phyloP scores from a whole-genome alignment of 1,140 invertebrate genomes.

The Drosophila bocqueti region DNA sequence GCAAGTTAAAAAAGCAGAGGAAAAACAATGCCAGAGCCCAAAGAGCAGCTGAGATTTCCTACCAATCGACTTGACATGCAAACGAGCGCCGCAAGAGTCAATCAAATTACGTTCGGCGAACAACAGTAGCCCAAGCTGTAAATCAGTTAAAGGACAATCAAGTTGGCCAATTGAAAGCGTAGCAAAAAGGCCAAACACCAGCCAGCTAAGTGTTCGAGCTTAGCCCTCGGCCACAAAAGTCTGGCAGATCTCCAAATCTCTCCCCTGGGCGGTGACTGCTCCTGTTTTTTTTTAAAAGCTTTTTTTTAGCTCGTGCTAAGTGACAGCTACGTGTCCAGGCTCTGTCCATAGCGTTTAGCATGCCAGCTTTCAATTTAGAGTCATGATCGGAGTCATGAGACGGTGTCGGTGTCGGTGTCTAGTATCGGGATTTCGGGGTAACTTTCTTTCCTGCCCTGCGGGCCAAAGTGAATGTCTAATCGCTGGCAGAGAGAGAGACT shows the following conservation, averaged over 20 bases:
- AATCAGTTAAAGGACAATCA: constrained; percentile 82
- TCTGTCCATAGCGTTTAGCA: constrained; percentile 61
- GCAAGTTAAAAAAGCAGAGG: not conserved
- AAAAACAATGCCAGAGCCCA: constrained; percentile 12
- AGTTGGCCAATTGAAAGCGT: constrained; percentile 69
- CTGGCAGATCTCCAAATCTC: constrained; percentile 30
- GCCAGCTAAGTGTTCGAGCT: constrained; percentile 20
- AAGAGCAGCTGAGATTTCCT: constrained; percentile 16
- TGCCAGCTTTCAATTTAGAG: constrained; percentile 75
- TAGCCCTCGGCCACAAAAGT: constrained; percentile 39
- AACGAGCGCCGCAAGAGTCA: constrained; percentile 74
- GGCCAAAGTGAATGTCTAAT: constrained; percentile 76
- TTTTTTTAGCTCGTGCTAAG: constrained; percentile 30
- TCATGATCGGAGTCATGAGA: constrained; percentile 47
- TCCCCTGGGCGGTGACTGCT: constrained; percentile 30
- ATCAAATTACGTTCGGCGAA: constrained; percentile 66
- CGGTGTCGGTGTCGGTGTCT: constrained; percentile 9
- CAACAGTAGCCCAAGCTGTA: constrained; percentile 60
- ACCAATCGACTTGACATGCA: constrained; percentile 66
- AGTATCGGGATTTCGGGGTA: constrained; percentile 40
- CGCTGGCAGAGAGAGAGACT: constrained; percentile 22
- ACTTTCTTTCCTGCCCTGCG: constrained; percentile 71
- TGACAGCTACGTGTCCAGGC: constrained; percentile 45
- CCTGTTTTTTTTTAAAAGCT: constrained; percentile 21
- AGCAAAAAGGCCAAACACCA: constrained; percentile 15